phyloP scores from a whole-genome alignment of 2,797 vertebrate species.

The Hydrolagus colliei region DNA sequence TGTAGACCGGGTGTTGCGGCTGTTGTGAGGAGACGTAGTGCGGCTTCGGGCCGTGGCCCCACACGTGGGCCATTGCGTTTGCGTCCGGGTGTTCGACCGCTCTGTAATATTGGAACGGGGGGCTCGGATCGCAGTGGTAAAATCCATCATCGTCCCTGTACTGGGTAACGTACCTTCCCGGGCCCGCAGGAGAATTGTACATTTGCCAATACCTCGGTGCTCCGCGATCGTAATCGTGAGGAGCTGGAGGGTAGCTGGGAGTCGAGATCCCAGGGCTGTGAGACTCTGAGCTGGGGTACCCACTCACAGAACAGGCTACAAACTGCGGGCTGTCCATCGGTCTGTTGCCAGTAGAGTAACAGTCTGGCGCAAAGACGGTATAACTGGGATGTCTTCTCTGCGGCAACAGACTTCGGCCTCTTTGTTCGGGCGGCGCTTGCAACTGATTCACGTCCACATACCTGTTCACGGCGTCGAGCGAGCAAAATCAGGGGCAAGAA shows the following conservation, averaged over 20 bases:
- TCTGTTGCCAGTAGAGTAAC: slow-evolving; percentile 38
- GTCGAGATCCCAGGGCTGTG: slow-evolving; percentile 70
- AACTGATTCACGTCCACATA: slow-evolving; percentile 35
- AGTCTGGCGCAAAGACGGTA: slow-evolving; percentile 52
- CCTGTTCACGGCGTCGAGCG: slow-evolving; percentile 8
- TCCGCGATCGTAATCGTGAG: not conserved
- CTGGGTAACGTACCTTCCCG: slow-evolving; percentile 51
- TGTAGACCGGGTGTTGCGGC: slow-evolving; percentile 44
- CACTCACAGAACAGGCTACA: slow-evolving; percentile 5
- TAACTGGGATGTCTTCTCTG: slow-evolving; percentile 69
- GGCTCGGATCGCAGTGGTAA: slow-evolving; percentile 43
- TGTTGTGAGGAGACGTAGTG: slow-evolving; percentile 40
- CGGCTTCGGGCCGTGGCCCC: slow-evolving; percentile 38
- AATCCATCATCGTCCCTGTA: slow-evolving; percentile 47
- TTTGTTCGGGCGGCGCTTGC: slow-evolving; percentile 50
- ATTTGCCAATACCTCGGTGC: slow-evolving; percentile 21
- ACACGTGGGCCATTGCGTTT: slow-evolving; percentile 40
- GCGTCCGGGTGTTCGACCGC: not conserved
- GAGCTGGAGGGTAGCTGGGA: slow-evolving; percentile 50
- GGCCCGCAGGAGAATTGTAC: not conserved
- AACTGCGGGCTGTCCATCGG: not conserved
- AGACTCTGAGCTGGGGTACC: slow-evolving; percentile 61
- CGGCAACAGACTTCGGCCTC: slow-evolving; percentile 56
- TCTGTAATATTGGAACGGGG: slow-evolving; percentile 41
- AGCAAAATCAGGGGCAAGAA: not conserved